Evolutionary conservation across 2,797 vertebrate species (phyloP), one percentile per base, ranked within the genome.

Genomic region (Platyrinchus mystaceus): DNA sequence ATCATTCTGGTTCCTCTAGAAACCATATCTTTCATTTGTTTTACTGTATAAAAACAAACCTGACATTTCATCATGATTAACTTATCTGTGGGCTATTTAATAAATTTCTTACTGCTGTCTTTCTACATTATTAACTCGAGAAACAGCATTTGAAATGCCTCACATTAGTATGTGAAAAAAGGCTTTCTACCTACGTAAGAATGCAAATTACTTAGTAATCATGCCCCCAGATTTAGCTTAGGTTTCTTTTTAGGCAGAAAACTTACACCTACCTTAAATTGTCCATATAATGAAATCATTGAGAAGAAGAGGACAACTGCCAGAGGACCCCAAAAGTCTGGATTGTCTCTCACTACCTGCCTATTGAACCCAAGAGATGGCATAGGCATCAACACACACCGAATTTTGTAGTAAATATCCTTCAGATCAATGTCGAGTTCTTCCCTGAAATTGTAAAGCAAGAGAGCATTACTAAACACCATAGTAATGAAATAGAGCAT

Each of bases 401-500:
- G 98, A 43, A 99, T 98, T 98, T 99, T 99, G 97, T 99, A 99
- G 97, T 99, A 99, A 97, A 99, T 99, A 97, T 99, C 99, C 98
- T 99, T 99, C 93, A 99, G 97, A 96, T 99, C 99, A 46, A 99
- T 99, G 97, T 99, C 99, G 60, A 99, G 97, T 97, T 99, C 99
- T 94, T 99, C 99, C 95, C 99, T 99, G 95, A 64, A 96, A 95
- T 92, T 53, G 39, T 56, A 93, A 89, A 96, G 93, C 55, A 95
- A 55, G 64, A 32, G 9, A 94, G 32, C 59, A 30, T 97, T 94
- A 96, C 53, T 84, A 93, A 7, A 91, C 28, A 84, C 39, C 24
- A 84, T 37, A 90, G 64, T 53, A 94, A 46, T 32, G n/a, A 90
- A 79, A 90, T 0, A 89, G 27, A 43, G 36, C n/a, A 44, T 14